phyloP scores from a whole-genome alignment of 1,140 invertebrate genomes.

The Brachionus asplanchnoidis region DNA sequence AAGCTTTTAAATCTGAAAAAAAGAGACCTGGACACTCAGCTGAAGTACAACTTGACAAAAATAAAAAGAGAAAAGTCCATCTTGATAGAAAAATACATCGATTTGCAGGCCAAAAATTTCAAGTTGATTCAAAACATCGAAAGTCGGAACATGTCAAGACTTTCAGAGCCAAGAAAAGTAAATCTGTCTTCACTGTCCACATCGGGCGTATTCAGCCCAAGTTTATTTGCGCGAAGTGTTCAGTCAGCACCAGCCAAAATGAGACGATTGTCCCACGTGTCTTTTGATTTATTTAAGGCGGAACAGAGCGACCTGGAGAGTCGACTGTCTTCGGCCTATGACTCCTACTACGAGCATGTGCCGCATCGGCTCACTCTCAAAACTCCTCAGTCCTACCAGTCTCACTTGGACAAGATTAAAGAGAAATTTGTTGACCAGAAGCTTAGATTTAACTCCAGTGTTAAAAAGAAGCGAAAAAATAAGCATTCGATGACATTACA shows the following conservation, averaged over 20 bases:
- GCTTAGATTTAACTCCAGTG: neutral
- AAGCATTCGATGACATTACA: neutral
- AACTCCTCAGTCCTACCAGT: neutral
- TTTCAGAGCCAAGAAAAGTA: neutral
- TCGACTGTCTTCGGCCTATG: neutral
- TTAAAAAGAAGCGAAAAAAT: neutral
- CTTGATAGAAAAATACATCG: neutral
- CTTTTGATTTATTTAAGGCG: neutral
- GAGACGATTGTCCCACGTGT: neutral
- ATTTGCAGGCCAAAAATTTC: neutral
- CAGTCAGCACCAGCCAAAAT: slow-evolving; percentile 16
- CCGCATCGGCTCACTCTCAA: neutral
- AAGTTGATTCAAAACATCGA: neutral
- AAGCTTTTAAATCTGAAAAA: neutral
- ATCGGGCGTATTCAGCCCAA: neutral
- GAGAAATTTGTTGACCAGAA: slow-evolving; percentile 20
- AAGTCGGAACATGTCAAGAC: neutral
- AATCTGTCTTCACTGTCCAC: neutral
- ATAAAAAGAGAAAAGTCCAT: slow-evolving; percentile 8
- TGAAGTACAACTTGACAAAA: neutral
- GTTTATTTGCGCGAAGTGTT: neutral
- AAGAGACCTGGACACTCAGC: neutral
- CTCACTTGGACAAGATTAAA: neutral
- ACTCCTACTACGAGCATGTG: neutral
- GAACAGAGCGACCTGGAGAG: neutral